Percentiles rank a stretch among this genome's conserved stretches.
Conservation (phyloP, 2,888 invertebrate species). For the Drosophila neotestacea region DNA sequence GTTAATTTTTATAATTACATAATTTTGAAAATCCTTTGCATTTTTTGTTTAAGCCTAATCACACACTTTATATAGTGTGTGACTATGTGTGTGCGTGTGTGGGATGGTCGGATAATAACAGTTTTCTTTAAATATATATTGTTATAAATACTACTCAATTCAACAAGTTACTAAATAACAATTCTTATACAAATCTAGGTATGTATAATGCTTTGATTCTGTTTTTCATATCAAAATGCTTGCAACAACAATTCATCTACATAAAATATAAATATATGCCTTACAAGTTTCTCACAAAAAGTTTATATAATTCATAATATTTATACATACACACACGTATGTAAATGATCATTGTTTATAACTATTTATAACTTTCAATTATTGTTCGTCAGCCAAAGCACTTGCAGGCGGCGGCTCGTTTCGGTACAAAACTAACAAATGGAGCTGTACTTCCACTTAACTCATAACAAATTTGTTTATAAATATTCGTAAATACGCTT, state of each 20-base stretch:
- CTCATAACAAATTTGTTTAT: conserved; percentile 63
- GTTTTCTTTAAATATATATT: conserved; percentile 50
- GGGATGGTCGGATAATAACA: conserved; percentile 48
- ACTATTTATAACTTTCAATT: conserved; percentile 44
- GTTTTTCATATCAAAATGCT: conserved; percentile 60
- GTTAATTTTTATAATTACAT: conserved; percentile 24
- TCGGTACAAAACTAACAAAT: conserved; percentile 73
- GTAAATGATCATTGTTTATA: conserved; percentile 26
- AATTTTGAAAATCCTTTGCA: conserved; percentile 33
- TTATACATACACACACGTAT: conserved; percentile 27
- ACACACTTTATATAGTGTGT: conserved; percentile 8
- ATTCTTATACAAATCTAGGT: conserved; percentile 38
- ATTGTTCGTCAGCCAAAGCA: conserved; percentile 61
- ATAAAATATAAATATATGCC: conserved; percentile 58
- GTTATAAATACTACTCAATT: conserved; percentile 60
- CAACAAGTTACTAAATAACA: conserved; percentile 78
- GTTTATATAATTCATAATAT: conserved; percentile 38
- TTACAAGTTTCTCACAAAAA: conserved; percentile 33
- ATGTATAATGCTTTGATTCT: conserved; percentile 30
- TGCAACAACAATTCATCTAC: conserved; percentile 72
- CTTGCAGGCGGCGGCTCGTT: conserved; percentile 35
- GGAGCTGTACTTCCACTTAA: conserved; percentile 36
- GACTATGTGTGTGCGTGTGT: conserved; percentile 25
- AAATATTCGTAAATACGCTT: conserved; percentile 51
- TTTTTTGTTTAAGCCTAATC: conserved; percentile 28